Conservation (phyloP, 1,140 invertebrate genomes). For the Temnothorax curvispinosus region DNA sequence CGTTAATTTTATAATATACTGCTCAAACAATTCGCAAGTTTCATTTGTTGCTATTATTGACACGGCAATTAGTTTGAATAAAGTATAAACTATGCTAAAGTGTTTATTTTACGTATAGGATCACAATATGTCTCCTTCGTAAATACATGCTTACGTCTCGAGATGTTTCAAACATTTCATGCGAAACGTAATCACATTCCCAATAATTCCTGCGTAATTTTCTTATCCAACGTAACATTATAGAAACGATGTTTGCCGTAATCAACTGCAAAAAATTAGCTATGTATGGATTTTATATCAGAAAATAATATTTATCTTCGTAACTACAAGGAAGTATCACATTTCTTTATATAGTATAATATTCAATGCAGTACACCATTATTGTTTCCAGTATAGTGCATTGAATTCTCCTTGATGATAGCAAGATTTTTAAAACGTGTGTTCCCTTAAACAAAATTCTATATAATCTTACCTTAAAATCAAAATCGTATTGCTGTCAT, state of each 20-base stretch:
- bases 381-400: neutral
- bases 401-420: neutral
- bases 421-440: neutral
- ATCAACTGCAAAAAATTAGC: neutral
- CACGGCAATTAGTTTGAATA: neutral
- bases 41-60: conserved; percentile 8
- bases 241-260: neutral
- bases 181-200: neutral
- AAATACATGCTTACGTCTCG: neutral
- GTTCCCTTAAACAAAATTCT: neutral
- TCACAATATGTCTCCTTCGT: neutral
- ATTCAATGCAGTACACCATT: neutral
- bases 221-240: neutral
- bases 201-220: neutral
- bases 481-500: conserved; percentile 29
- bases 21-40: neutral
- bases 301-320: neutral
- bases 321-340: neutral
- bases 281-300: neutral
- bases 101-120: neutral
- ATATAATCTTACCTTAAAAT: conserved; percentile 12
- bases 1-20: neutral
- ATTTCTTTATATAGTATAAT: neutral
- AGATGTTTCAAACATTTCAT: neutral
- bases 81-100: neutral